These are phyloP conservation scores for Penaeus monodon DNA, from an alignment of 2,888 invertebrate species.

Conservation along the genomic window DNA sequence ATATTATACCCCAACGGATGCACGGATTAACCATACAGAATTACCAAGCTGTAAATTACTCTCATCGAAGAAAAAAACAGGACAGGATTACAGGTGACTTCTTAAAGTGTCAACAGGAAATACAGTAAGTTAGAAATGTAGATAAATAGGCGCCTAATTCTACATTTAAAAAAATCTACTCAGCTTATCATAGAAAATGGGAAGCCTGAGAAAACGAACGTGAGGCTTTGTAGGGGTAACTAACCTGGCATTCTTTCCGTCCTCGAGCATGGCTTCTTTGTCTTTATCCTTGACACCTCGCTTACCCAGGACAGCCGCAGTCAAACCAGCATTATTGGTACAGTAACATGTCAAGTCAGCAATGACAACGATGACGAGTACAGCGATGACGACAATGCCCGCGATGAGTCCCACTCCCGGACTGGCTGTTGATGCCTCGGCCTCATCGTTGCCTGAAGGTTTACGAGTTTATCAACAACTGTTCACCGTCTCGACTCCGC, in stretches of 20 bases:
- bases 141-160: background rate
- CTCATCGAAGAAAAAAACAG: too few species aligned
- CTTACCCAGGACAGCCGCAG: slow-evolving; percentile 50
- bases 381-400: slow-evolving; percentile 43
- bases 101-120: background rate
- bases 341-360: slow-evolving; percentile 43
- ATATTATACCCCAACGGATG: background rate
- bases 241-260: slow-evolving; percentile 61
- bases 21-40: background rate
- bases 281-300: slow-evolving; percentile 58
- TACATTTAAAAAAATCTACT: background rate
- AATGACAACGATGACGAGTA: slow-evolving; percentile 35
- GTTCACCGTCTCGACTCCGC: too few species aligned
- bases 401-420: slow-evolving; percentile 42
- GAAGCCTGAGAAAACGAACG: slow-evolving; percentile 13
- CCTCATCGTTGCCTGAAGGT: slow-evolving; percentile 26
- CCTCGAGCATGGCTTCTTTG: slow-evolving; percentile 63
- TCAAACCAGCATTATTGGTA: slow-evolving; percentile 52
- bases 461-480: background rate
- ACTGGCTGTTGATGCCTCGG: slow-evolving; percentile 4
- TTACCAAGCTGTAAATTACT: background rate
- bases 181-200: slow-evolving; percentile 17
- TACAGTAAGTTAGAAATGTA: background rate
- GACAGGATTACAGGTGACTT: too few species aligned
- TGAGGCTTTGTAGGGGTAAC: slow-evolving; percentile 6